phyloP scores from a whole-genome alignment of 2,888 invertebrate genomes.

The Microctonus aethiopoides region DNA sequence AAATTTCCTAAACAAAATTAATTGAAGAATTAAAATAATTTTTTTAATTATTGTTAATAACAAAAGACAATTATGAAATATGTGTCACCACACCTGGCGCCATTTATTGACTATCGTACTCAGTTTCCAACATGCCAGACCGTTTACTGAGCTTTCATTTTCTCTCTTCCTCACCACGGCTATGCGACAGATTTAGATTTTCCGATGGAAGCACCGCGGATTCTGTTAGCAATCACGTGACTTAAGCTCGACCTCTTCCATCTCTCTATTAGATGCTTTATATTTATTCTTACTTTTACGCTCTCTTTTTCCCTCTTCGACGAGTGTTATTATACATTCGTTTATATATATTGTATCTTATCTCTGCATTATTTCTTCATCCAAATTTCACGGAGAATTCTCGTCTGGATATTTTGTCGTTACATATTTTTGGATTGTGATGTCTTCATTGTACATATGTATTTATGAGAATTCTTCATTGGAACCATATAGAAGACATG shows the following conservation, averaged over 20 bases:
- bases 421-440: no score
- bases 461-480: no score
- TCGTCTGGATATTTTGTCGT: no score
- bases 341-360: no score
- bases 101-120: constrained; percentile 61
- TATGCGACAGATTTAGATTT: constrained; percentile 65
- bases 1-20: background rate
- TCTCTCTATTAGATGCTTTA: background rate
- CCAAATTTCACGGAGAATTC: no score
- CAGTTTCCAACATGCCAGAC: constrained; percentile 41
- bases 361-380: no score
- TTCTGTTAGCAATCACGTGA: constrained; percentile 58
- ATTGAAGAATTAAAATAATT: background rate
- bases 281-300: no score
- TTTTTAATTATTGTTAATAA: background rate
- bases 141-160: constrained; percentile 43
- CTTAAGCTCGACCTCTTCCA: constrained; percentile 11
- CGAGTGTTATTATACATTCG: no score
- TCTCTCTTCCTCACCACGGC: constrained; percentile 52
- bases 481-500: no score
- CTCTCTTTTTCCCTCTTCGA: no score
- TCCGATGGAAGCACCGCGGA: constrained; percentile 60
- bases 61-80: constrained; percentile 4
- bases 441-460: no score
- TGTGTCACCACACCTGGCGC: constrained; percentile 40